phyloP scores from a whole-genome alignment of 2,113 vertebrate species.

The Nesogale talazaci region DNA sequence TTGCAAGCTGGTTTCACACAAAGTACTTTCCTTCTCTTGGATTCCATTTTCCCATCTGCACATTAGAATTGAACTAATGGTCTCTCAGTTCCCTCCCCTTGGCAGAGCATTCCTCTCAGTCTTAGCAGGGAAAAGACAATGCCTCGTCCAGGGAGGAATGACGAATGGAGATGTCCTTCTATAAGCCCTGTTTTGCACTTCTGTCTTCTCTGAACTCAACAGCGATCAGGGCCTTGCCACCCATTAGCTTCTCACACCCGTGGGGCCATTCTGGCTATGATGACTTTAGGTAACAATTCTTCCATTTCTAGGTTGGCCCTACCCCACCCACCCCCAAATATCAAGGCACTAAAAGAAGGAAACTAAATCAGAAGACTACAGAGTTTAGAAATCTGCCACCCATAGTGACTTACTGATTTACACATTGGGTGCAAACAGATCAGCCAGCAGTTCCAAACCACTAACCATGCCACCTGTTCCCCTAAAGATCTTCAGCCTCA shows the following conservation, averaged over 20 bases:
- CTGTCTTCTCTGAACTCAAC: background rate
- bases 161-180: background rate
- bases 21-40: background rate
- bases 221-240: background rate
- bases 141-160: background rate
- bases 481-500: too few species aligned
- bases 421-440: too few species aligned
- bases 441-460: too few species aligned
- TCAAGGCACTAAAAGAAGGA: background rate
- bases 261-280: background rate
- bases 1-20: background rate
- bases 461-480: too few species aligned
- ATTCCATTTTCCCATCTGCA: background rate
- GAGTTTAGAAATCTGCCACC: background rate
- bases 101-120: background rate
- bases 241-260: background rate
- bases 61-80: background rate
- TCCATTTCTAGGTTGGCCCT: background rate
- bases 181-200: background rate
- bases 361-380: background rate
- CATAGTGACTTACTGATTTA: too few species aligned
- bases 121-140: background rate
- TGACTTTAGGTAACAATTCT: rapidly evolving
- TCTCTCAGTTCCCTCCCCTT: background rate
- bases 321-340: background rate